Conservation (phyloP, 2,113 vertebrate genomes). For the Saguinus midas region DNA sequence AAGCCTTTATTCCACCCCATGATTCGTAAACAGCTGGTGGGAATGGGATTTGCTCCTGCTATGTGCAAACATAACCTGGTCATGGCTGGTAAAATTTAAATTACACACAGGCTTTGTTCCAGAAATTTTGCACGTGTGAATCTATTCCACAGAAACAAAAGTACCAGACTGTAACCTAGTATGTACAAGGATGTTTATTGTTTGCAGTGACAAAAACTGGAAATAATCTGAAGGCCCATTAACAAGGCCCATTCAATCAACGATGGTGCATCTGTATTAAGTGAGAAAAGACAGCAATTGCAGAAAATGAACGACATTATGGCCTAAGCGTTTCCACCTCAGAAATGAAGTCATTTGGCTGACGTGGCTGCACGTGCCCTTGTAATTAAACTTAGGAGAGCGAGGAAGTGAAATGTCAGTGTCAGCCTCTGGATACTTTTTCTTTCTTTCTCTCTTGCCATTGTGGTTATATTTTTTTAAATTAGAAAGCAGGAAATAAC, state of each 20-base stretch:
- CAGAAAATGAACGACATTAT: not conserved
- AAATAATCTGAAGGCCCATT: not conserved
- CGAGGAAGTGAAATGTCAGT: not conserved
- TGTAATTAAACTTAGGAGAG: not conserved
- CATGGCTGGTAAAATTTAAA: not conserved
- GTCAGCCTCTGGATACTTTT: not conserved
- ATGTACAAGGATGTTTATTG: slow-evolving; percentile 43
- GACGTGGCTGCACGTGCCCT: not conserved
- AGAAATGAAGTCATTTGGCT: not conserved
- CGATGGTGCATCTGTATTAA: too few species aligned
- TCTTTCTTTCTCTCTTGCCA: not conserved
- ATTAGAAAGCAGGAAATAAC: not conserved
- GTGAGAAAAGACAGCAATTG: not conserved
- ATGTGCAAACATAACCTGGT: not conserved
- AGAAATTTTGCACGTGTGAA: not conserved
- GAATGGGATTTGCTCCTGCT: not conserved
- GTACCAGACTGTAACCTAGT: not conserved
- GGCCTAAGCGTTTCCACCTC: not conserved
- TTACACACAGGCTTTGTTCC: not conserved
- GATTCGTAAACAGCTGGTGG: not conserved
- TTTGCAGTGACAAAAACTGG: not conserved
- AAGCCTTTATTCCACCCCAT: not conserved
- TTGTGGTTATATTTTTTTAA: not conserved
- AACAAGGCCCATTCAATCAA: not conserved
- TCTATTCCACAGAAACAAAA: slow-evolving; percentile 37